Percentiles rank a stretch among this genome's conserved stretches.
Conservation (phyloP, 2,888 invertebrate genomes). For the Oscheius sp. region DNA sequence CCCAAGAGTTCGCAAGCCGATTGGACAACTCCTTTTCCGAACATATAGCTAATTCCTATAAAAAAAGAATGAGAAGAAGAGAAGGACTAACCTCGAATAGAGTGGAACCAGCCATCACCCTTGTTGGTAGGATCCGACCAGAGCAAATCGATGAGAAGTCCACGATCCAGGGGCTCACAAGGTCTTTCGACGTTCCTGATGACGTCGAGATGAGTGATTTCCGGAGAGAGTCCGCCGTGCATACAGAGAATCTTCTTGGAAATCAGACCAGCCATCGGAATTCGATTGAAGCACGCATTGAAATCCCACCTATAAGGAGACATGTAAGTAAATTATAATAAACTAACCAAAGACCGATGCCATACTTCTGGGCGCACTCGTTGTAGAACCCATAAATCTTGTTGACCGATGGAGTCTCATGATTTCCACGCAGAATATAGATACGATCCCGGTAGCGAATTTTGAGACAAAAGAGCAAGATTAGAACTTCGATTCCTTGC, state of each 20-base stretch:
- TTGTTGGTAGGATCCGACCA: slow-evolving; percentile 66
- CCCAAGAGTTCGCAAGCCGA: slow-evolving; percentile 54
- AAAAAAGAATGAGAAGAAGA: not conserved
- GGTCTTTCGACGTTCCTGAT: slow-evolving; percentile 57
- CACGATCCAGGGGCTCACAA: slow-evolving; percentile 59
- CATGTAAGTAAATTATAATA: too few species aligned
- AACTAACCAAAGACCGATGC: slow-evolving; percentile 63
- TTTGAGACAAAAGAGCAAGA: slow-evolving; percentile 59
- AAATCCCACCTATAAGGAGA: too few species aligned
- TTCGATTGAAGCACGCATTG: slow-evolving; percentile 60
- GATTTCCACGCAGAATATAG: slow-evolving; percentile 61
- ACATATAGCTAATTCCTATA: slow-evolving; percentile 60
- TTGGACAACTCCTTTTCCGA: slow-evolving; percentile 60
- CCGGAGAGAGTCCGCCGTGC: slow-evolving; percentile 64
- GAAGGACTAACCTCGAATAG: slow-evolving; percentile 40
- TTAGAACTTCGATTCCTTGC: slow-evolving; percentile 60
- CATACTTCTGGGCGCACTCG: slow-evolving; percentile 57
- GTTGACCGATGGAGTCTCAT: slow-evolving; percentile 64
- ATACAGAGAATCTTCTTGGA: slow-evolving; percentile 62
- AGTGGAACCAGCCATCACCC: slow-evolving; percentile 57
- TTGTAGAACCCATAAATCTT: slow-evolving; percentile 64
- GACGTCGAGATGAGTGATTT: slow-evolving; percentile 52
- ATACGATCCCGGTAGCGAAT: slow-evolving; percentile 59
- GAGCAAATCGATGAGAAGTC: slow-evolving; percentile 60
- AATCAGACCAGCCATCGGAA: slow-evolving; percentile 63